Evolutionary conservation across 1,140 invertebrate species (phyloP).

Genomic region (Pseudomyrmex dendroicus): DNA sequence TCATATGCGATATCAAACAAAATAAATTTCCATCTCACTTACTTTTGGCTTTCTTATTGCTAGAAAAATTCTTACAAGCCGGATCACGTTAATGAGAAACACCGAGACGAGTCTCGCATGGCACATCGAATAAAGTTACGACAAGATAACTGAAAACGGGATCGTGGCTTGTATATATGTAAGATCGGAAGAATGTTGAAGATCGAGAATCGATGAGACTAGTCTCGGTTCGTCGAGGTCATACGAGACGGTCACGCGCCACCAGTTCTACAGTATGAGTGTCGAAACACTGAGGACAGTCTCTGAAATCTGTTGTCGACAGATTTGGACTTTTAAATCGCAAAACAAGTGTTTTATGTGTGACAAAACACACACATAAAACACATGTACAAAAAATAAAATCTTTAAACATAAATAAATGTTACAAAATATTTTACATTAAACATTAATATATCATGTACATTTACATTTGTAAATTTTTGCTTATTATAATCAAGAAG

Average conservation of each 20-base stretch:
- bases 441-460: not conserved
- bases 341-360: not conserved
- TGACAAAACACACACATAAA: not conserved
- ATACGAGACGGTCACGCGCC: constrained; percentile 71
- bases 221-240: constrained; percentile 70
- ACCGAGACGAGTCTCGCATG: not conserved
- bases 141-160: not conserved
- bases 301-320: constrained; percentile 29
- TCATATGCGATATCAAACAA: not conserved
- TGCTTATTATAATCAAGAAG: not conserved
- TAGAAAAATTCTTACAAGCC: not conserved
- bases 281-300: constrained; percentile 52
- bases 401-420: not conserved
- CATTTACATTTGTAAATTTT: not conserved
- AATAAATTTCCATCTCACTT: not conserved
- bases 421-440: constrained; percentile 5
- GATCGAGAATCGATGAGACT: constrained; percentile 63
- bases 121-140: not conserved
- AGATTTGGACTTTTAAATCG: constrained; percentile 51
- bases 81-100: not conserved
- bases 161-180: constrained; percentile 6
- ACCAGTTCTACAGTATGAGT: constrained; percentile 67
- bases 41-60: not conserved
- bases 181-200: constrained; percentile 48
- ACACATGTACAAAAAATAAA: not conserved